Base-by-base conservation (phyloP, 2,888 invertebrate species). In the Nebria salina region DNA sequence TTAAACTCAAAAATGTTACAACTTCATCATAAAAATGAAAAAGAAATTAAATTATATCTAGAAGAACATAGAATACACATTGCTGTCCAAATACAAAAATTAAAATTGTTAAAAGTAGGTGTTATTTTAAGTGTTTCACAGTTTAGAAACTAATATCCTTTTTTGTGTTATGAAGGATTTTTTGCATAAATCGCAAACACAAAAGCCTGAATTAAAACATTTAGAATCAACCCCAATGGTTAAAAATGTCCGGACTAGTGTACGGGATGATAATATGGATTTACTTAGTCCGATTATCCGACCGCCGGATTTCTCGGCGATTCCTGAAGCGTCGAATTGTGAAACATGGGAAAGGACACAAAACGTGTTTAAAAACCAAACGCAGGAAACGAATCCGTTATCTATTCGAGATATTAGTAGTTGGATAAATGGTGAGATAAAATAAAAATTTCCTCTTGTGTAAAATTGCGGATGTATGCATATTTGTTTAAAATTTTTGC, bases 21-120 rank as follows among this genome's bases (percentile, higher is more conserved):
- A 43, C 83, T 86, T 64, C 86, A 87, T 41, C 85, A 83, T 66
- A 84, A 85, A 42, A 86, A 83, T 6, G 91, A 91, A 77, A 89
- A 89, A 68, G 89, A 89, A 43, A 87, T 93, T n/a, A 89, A 89
- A 83, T 85, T 86, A 2, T 91, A 91, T 85, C 90, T 94, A 8
- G 92, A 93, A 77, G 89, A 90, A n/a, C 93, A 94, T 84, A 91
- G 92, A 87, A 88, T 89, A 13, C 92, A 92, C 73, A 91, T 94
- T 82, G 92, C 93, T 11, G 90, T 91, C 7, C 94, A 94, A 87
- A 92, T 94, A 80, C 91, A 91, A 81, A 91, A 93, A 83, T 89
- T 94, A 9, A 94, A 94, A 87, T 88, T 91, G 83, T 89, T 94
- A 70, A 93, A 93, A 90, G 94, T 93, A 89, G 81, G 68, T 83